Evolutionary conservation across 1,140 invertebrate species (phyloP).

Genomic region (Oscheius sp.): DNA sequence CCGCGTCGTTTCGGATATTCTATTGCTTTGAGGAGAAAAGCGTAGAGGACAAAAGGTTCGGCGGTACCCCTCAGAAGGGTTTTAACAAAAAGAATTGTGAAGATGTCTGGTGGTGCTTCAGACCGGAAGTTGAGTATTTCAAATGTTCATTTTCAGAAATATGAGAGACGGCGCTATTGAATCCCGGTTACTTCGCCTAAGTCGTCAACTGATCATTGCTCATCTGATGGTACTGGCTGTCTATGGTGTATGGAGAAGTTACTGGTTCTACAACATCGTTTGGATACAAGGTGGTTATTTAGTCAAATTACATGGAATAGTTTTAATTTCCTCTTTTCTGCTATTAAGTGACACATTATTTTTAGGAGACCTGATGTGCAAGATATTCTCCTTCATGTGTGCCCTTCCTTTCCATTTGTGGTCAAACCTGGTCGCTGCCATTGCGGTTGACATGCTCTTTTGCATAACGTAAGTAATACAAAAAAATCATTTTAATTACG

Average conservation of each 20-base stretch:
- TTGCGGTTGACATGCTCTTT: constrained; percentile 55
- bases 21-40: neutral
- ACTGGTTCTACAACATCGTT: constrained; percentile 53
- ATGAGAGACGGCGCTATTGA: constrained; percentile 44
- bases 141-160: constrained; percentile 11
- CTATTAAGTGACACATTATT: neutral
- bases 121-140: neutral
- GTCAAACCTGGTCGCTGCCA: constrained; percentile 57
- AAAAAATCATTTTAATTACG: too few species aligned
- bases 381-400: constrained; percentile 49
- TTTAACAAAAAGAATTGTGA: neutral
- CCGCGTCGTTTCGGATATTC: constrained; percentile 1
- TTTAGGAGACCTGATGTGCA: constrained; percentile 46
- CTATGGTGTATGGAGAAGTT: constrained; percentile 55
- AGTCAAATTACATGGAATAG: neutral
- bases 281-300: constrained; percentile 48
- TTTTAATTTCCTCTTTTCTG: neutral
- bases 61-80: neutral
- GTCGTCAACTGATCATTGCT: constrained; percentile 51
- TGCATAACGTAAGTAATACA: constrained; percentile 49
- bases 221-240: constrained; percentile 54
- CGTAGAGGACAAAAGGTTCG: too few species aligned
- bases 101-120: neutral
- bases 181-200: constrained; percentile 44
- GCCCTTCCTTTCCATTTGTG: constrained; percentile 55